Evolutionary conservation across 2,113 vertebrate species (phyloP).

Genomic region (Ornithorhynchus anatinus): DNA sequence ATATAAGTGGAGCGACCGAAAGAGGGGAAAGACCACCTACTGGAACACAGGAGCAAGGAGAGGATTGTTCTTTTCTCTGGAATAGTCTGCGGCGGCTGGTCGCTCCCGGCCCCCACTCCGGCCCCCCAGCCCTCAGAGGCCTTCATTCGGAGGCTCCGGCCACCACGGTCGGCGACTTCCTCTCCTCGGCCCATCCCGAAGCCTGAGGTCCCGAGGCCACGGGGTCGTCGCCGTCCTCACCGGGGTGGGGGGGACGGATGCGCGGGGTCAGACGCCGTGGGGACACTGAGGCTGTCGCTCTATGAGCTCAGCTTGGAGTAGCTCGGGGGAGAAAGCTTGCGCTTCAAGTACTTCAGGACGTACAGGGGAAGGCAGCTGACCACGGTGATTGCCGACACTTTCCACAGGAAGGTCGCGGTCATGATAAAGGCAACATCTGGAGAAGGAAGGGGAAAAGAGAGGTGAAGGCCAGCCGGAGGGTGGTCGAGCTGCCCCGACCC

Average conservation of each 20-base stretch:
- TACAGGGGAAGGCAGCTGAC: slow-evolving; percentile 99
- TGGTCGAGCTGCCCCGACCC: background rate
- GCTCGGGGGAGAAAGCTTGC: slow-evolving; percentile 95
- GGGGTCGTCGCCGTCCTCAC: background rate
- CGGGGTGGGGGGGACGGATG: slow-evolving; percentile 22
- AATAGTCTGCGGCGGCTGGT: background rate
- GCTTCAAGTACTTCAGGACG: slow-evolving; percentile 95
- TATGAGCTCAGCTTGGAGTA: slow-evolving; percentile 95
- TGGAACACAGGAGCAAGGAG: slow-evolving; percentile 2
- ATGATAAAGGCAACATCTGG: slow-evolving; percentile 93
- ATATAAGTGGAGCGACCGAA: slow-evolving; percentile 3
- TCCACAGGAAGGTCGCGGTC: slow-evolving; percentile 94
- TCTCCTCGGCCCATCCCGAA: slow-evolving; percentile 35
- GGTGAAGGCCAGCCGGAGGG: background rate
- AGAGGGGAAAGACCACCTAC: background rate
- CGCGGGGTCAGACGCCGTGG: background rate
- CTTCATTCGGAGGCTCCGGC: too few relatives aligned
- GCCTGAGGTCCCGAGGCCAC: background rate
- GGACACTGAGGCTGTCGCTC: slow-evolving; percentile 38
- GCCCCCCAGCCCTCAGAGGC: background rate
- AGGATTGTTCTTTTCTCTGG: slow-evolving; percentile 14
- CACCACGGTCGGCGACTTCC: too few relatives aligned
- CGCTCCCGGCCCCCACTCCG: background rate
- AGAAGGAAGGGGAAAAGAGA: slow-evolving; percentile 21
- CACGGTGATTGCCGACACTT: slow-evolving; percentile 92